Base-by-base conservation (phyloP, 1,140 invertebrate genomes). In the Bombus waltoni region DNA sequence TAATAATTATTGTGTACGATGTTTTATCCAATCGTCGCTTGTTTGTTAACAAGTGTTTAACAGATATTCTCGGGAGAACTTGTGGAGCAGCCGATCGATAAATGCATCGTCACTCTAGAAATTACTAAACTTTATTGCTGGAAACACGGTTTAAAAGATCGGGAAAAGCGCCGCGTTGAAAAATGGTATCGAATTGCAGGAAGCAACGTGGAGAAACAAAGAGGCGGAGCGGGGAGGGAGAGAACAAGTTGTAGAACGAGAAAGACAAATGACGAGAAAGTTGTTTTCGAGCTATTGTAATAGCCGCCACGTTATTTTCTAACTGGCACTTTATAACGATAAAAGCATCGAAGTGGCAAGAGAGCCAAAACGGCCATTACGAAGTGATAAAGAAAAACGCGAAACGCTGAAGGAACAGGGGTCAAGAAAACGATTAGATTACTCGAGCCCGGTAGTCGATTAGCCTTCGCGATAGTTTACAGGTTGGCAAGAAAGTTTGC, bases 391-490 rank as follows among this genome's bases (percentile, higher is more conserved):
- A 42, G 40, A n/a, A 42, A 15, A 72, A 72, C 38, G 70, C 15
- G n/a, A 35, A 70, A 40, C 25, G 35, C 22, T 53, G 47, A 53
- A 53, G 42, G 4, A 66, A 66, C 57, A 53, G 6, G 15, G 62
- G 2, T 32, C 22, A 35, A 11, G 71, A 28, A 68, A 57, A n/a
- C 15, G 35, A n/a, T 66, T 66, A 32, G 62, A 83, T 77, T 68
- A 68, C 62, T 5, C 44, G 3, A 22, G 44, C 10, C 18, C 32
- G 13, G 47, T 44, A 78, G 70, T 40, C 44, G 74, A 35, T 83
- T 76, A 25, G 38, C 57, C 73, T 28, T 32, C 47, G 65, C 42
- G 44, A 35, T 25, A 70, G 42, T 77, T 70, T 77, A 77, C 35
- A 53, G 73, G 57, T 77, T 35, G 28, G 3, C 9, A 35, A 11